These are phyloP conservation scores for Choristoneura rosaceana DNA, from an alignment of 2,888 invertebrate species.

Conservation along the genomic window DNA sequence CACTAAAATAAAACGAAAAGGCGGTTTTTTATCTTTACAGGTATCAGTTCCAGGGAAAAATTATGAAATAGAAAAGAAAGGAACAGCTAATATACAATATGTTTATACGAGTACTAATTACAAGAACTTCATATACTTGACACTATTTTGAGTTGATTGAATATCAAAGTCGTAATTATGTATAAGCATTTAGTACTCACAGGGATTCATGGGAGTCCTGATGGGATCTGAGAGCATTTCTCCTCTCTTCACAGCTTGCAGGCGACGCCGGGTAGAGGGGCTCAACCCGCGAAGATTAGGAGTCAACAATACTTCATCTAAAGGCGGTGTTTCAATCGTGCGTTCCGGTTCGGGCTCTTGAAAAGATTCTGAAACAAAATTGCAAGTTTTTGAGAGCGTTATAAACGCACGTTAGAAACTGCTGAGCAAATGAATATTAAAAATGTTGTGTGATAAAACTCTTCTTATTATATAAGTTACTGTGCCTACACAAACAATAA, in stretches of 20 bases:
- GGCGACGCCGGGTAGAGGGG: constrained; percentile 68
- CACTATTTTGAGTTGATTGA: too few species aligned
- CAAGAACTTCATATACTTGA: too few species aligned
- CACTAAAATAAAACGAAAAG: not conserved
- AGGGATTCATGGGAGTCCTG: constrained; percentile 73
- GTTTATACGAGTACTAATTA: too few species aligned
- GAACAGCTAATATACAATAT: too few species aligned
- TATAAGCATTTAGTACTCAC: constrained; percentile 56
- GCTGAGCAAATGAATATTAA: too few species aligned
- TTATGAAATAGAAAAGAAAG: not conserved
- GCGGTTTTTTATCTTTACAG: not conserved
- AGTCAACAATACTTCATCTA: constrained; percentile 73
- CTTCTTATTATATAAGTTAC: too few species aligned
- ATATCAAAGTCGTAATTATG: not conserved
- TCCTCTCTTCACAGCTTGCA: constrained; percentile 73
- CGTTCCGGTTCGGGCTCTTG: constrained; percentile 9
- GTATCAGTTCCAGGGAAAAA: not conserved
- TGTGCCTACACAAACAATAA: too few species aligned
- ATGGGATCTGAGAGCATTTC: constrained; percentile 78
- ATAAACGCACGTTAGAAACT: too few species aligned
- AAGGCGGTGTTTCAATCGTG: constrained; percentile 64
- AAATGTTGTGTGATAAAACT: too few species aligned
- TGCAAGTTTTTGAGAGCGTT: not conserved
- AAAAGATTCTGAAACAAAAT: constrained; percentile 3
- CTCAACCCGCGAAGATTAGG: constrained; percentile 71